These are phyloP conservation scores for Heterotilapia buettikoferi DNA, from an alignment of 2,113 vertebrate genomes.

Conservation along the genomic window DNA sequence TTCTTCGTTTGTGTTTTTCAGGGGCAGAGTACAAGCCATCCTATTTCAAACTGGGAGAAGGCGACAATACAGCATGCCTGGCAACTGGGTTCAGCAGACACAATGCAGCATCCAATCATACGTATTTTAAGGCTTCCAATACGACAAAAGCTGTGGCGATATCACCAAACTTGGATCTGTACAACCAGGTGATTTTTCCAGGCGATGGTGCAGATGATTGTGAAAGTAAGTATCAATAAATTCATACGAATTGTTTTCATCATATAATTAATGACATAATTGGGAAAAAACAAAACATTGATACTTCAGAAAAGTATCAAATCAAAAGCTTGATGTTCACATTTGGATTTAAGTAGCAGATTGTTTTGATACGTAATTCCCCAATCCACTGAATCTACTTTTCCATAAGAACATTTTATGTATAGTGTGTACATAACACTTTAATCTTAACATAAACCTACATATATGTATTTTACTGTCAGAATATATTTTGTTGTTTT, in stretches of 20 bases:
- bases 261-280: not conserved
- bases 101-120: rapidly evolving
- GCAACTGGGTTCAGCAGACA: conserved; percentile 48
- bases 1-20: conserved; percentile 33
- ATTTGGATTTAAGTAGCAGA: not conserved
- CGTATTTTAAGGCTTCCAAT: too few relatives aligned
- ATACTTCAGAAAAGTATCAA: not conserved
- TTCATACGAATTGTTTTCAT: rapidly evolving
- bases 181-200: conserved; percentile 2
- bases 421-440: not conserved
- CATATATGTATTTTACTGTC: not conserved
- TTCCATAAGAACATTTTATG: rapidly evolving
- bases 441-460: rapidly evolving
- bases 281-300: rapidly evolving
- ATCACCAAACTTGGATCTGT: rapidly evolving
- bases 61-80: rapidly evolving
- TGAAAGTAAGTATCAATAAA: rapidly evolving
- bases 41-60: not conserved
- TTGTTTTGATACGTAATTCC: rapidly evolving
- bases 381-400: not conserved
- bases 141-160: not conserved
- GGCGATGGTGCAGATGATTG: rapidly evolving
- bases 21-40: rapidly evolving
- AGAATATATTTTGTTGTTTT: not conserved
- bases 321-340: not conserved